Evolutionary conservation across 2,888 invertebrate species (phyloP).

Genomic region (Pristionchus arcanus): DNA sequence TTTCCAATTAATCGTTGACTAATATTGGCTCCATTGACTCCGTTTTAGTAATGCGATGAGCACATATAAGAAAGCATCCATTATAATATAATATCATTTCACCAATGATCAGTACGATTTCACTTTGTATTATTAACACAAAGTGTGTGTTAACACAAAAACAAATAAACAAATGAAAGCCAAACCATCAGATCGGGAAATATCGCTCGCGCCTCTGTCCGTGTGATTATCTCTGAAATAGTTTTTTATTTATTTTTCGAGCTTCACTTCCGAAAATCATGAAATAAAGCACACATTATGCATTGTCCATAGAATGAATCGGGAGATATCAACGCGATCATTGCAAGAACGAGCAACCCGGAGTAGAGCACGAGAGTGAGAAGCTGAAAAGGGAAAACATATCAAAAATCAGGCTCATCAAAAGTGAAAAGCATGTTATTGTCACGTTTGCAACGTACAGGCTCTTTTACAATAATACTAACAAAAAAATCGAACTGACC

Average conservation of each 20-base stretch:
- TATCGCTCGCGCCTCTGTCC: background rate
- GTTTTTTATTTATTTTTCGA: background rate
- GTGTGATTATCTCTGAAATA: slow-evolving; percentile 1
- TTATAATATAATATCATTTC: too few species aligned
- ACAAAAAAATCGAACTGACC: background rate
- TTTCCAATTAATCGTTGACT: too few species aligned
- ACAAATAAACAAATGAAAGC: background rate
- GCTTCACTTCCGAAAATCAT: background rate
- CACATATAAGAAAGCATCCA: too few species aligned
- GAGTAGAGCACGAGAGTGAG: background rate
- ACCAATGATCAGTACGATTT: too few species aligned
- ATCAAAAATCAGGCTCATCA: too few species aligned
- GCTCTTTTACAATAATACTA: too few species aligned
- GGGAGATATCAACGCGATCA: background rate
- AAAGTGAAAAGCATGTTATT: background rate
- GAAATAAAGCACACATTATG: background rate
- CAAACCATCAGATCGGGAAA: background rate
- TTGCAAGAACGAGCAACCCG: background rate
- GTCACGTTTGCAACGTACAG: background rate
- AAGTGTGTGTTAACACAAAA: too few species aligned
- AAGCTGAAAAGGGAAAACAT: background rate
- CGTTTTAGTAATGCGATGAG: too few species aligned
- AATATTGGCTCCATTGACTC: too few species aligned
- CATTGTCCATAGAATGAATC: background rate
- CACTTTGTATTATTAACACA: too few species aligned